Evolutionary conservation across 23 tunicate genomes (phyloP).

Genomic region (Trididemnum miniatum): DNA sequence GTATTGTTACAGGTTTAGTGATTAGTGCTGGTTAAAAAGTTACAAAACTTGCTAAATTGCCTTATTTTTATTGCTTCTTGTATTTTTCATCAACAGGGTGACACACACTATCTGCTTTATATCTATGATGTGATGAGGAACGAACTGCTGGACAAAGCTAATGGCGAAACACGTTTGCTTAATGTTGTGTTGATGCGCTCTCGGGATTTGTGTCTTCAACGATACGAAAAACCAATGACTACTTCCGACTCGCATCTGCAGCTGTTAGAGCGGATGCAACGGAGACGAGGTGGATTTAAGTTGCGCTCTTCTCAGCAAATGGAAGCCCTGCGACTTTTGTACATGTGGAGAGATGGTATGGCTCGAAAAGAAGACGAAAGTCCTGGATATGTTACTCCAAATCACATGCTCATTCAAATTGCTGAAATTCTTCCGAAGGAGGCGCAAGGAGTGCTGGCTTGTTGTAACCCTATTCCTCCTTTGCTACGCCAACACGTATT

Average conservation of each 20-base stretch:
- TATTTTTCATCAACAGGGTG: slow-evolving; percentile 53
- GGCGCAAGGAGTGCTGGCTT: slow-evolving; percentile 87
- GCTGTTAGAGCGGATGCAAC: slow-evolving; percentile 39
- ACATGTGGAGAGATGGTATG: slow-evolving; percentile 84
- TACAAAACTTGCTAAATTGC: too few relatives aligned
- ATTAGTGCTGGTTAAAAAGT: too few relatives aligned
- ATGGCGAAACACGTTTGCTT: slow-evolving; percentile 46
- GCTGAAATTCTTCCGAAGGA: slow-evolving; percentile 95
- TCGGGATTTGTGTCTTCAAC: slow-evolving; percentile 55
- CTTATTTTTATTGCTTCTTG: too few relatives aligned
- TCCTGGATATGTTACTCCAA: slow-evolving; percentile 91
- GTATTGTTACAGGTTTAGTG: too few relatives aligned
- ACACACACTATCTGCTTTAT: slow-evolving; percentile 96
- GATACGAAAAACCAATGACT: slow-evolving; percentile 79
- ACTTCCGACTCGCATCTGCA: slow-evolving; percentile 48
- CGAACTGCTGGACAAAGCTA: slow-evolving; percentile 41
- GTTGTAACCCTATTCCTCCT: slow-evolving; percentile 92
- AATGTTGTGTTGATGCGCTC: slow-evolving; percentile 39
- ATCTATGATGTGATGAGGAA: slow-evolving; percentile 85
- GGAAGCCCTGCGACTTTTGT: slow-evolving; percentile 79
- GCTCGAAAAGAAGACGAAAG: slow-evolving; percentile 96
- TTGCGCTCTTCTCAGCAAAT: slow-evolving; percentile 62
- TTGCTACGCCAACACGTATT: slow-evolving; percentile 74
- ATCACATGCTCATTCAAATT: slow-evolving; percentile 98
- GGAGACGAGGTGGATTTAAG: slow-evolving; percentile 33